phyloP scores from a whole-genome alignment of 2,113 vertebrate genomes.

The chimpanzee (Pan troglodytes) region NHGRI_mPanTro3-v2.1_pri NC_072411.2:87603001-87603500 shows the following conservation, averaged over 20 bases:
- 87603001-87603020: neutral
- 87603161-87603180: neutral
- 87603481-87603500: too few species aligned
- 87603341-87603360: neutral
- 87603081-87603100: neutral
- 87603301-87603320: neutral
- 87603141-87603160: neutral
- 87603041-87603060: neutral
- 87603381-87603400: neutral
- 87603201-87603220: neutral
- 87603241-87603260: neutral
- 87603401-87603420: neutral
- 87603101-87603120: neutral
- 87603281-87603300: neutral
- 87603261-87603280: neutral
- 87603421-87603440: neutral
- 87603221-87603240: neutral
- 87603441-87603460: too few species aligned
- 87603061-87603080: neutral
- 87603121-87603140: neutral
- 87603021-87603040: neutral
- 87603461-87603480: too few species aligned
- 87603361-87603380: neutral
- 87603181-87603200: neutral
- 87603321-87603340: neutral